Base-by-base conservation (phyloP, 2,888 invertebrate genomes). In the Coronaproctus castanopsis region DNA sequence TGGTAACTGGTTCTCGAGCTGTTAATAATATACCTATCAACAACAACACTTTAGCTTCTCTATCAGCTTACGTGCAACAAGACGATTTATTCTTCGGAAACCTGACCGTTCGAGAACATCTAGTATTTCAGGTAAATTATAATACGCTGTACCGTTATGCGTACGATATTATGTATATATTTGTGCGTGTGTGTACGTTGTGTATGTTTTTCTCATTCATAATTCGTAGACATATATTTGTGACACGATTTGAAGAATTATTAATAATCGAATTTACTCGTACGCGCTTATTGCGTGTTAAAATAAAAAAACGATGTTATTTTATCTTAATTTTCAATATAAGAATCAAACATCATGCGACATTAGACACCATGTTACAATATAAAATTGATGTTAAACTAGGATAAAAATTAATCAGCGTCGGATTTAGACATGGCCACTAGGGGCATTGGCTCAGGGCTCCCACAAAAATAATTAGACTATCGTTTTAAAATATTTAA, bases 31-130 rank as follows among this genome's bases (percentile, higher is more conserved):
- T 80, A 66, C 80, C 81, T 2, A 81, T 87, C 1, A 80, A 80
- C 14, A 78, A 83, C 19, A 81, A 80, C 62, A 79, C 80, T 50
- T 76, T 86, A 68, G 83, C 82, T 57, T 82, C 85, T 8, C 76
- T 87, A 48, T 86, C 87, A 20, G 91, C 90, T 0, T 95, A 93
- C 67, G 91, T 95, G 0, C 92, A 93, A 69, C 95, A 95, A 70
- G 87, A 92, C 67, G 93, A 95, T 71, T 74, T 93, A 57, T 95
- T 95, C 70, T 85, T 95, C 65, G 88, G 89, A 0, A 87, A 87
- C 0, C 75, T 95, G 54, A 92, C 92, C 1, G 91, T 92, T 0
- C 77, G 78, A 63, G 93, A 95, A 69, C 92, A 93, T 72, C 78
- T 95, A 3, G 78, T 85, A 55, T 93, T 93, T 69, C 87, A 88